Conservation (phyloP, 2,888 invertebrate genomes). For the Tribolium freemani region DNA sequence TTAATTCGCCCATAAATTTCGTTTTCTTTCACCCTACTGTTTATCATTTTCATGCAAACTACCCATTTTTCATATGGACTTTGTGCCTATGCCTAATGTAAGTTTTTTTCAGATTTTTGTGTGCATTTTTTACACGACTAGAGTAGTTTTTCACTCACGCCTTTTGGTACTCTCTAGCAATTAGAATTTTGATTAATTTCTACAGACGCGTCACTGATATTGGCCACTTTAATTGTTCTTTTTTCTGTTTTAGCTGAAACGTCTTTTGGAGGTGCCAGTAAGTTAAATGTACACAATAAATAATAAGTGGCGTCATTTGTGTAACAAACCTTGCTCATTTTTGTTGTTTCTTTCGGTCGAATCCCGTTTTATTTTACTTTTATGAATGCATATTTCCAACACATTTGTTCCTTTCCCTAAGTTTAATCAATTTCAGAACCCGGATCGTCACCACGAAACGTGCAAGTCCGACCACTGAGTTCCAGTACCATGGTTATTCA, state of each 20-base stretch:
- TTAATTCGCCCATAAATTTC: slow-evolving; percentile 21
- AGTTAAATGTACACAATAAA: slow-evolving; percentile 63
- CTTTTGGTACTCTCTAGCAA: slow-evolving; percentile 30
- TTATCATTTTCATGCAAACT: slow-evolving; percentile 62
- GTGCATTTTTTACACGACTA: slow-evolving; percentile 58
- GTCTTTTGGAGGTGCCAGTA: slow-evolving; percentile 74
- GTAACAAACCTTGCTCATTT: slow-evolving; percentile 4
- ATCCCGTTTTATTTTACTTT: slow-evolving; percentile 1
- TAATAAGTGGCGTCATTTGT: slow-evolving; percentile 25
- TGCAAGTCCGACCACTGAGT: slow-evolving; percentile 93
- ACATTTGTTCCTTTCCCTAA: slow-evolving; percentile 1
- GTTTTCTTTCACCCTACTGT: slow-evolving; percentile 42
- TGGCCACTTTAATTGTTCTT: slow-evolving; percentile 15
- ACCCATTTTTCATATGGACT: slow-evolving; percentile 57
- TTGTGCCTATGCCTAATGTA: slow-evolving; percentile 62
- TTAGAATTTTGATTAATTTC: background rate
- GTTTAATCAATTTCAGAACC: slow-evolving; percentile 79
- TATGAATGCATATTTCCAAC: background rate
- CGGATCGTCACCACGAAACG: slow-evolving; percentile 94
- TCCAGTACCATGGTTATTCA: slow-evolving; percentile 97
- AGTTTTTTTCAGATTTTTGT: slow-evolving; percentile 62
- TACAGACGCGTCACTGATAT: background rate
- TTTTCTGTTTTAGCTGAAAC: slow-evolving; percentile 64
- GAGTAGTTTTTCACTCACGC: slow-evolving; percentile 50
- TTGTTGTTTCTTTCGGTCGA: slow-evolving; percentile 25